Percentiles rank a stretch among this genome's conserved stretches.
phyloP scores from a whole-genome alignment of 2,888 invertebrate species.

The Tetragnatha montana region DNA sequence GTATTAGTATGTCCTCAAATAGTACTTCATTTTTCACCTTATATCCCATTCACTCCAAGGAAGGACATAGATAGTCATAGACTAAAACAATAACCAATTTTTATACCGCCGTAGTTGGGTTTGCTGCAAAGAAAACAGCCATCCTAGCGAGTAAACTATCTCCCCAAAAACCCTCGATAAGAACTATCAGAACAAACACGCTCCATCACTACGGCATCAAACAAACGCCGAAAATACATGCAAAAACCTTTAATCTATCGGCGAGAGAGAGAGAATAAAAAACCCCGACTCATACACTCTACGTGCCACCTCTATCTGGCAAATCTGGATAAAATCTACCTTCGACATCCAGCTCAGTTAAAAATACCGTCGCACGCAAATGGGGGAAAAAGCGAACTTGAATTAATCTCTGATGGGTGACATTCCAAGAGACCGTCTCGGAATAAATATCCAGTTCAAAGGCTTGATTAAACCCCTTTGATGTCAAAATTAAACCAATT shows the following conservation, averaged over 20 bases:
- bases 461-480: slow-evolving; percentile 17
- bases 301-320: background rate
- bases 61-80: too few species aligned
- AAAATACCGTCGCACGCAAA: background rate
- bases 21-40: too few species aligned
- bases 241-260: background rate
- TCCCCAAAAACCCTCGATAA: background rate
- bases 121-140: background rate
- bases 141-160: background rate
- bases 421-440: slow-evolving; percentile 4
- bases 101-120: too few species aligned
- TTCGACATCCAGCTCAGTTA: background rate
- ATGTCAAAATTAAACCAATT: slow-evolving; percentile 53
- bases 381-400: background rate
- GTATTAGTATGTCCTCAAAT: too few species aligned
- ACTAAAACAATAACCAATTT: too few species aligned
- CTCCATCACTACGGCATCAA: background rate
- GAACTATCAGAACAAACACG: background rate
- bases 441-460: slow-evolving; percentile 24
- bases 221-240: background rate
- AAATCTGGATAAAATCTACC: background rate
- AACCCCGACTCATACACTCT: background rate
- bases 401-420: background rate
- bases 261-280: background rate
- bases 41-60: too few species aligned